Base-by-base conservation (phyloP, 1,140 invertebrate species). In the Holotrichia oblita region DNA sequence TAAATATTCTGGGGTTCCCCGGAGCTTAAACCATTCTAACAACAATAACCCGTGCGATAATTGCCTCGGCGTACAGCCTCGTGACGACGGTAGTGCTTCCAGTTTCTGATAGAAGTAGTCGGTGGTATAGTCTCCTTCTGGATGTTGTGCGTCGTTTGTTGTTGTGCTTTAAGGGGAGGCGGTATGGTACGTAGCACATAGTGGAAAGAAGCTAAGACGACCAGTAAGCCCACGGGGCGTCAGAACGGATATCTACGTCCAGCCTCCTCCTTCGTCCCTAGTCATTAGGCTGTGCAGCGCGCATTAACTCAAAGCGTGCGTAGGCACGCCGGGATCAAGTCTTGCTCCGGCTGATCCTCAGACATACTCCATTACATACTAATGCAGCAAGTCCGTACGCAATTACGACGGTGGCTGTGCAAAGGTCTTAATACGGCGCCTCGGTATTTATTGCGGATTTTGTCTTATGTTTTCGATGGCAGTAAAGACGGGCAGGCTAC, bases 321-420 rank as follows among this genome's bases (percentile, higher is more conserved):
- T 84, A 83, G 83, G 80, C 82, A 77, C 22, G 48, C 48, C 14
- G 59, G 83, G 84, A 85, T 85, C 84, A 84, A 83, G 79, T 82
- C 81, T 20, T 69, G 77, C 81, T 74, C 73, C 59, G 78, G 83
- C 80, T 84, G 84, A 85, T 85, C 84, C 83, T 84, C 78, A 83
- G 81, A 82, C 81, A 84, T 82, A 84, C 83, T 83, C 83, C 83
- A 85, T 84, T 85, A 85, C 84, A 85, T 85, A 85, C 84, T 85
- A 85, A 85, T 85, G 84, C 80, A 42, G 84, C 80, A 73, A 69
- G 77, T 14, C 73, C 73, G 34, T 74, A 78, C 77, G 77, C 77
- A 78, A 78, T 78, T 78, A 78, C 77, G 73, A 22, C 17, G 61
- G 61, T 69, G 61, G 61, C 61, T 69, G 61, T 69, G 61, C 61